Percentiles rank a stretch among this genome's conserved stretches.
Evolutionary conservation across 2,113 vertebrate species (phyloP).

Genomic region (Kryptolebias marmoratus): DNA sequence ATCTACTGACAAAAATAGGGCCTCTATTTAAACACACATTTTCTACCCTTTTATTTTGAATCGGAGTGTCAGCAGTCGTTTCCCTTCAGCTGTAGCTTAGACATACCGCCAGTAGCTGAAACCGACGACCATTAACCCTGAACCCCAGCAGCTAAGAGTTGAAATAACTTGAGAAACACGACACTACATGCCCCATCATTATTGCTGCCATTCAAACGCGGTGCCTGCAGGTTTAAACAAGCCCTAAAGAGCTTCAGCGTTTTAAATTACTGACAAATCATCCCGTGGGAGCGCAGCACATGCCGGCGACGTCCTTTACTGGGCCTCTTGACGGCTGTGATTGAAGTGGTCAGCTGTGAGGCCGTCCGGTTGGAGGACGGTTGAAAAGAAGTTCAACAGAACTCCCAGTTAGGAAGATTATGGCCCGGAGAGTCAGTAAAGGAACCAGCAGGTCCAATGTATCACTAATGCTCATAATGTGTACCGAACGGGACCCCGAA

Average conservation of each 20-base stretch:
- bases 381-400: constrained; percentile 45
- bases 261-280: constrained; percentile 16
- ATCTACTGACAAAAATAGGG: no score
- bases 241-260: not conserved
- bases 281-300: not conserved
- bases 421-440: constrained; percentile 23
- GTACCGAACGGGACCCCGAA: not conserved
- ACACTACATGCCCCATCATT: not conserved
- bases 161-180: not conserved
- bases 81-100: no score
- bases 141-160: not conserved
- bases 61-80: no score
- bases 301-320: not conserved
- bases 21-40: no score
- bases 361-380: constrained; percentile 13
- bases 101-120: not conserved
- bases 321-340: constrained; percentile 9
- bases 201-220: not conserved
- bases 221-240: not conserved
- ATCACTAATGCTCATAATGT: constrained; percentile 33
- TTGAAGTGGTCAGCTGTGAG: constrained; percentile 4
- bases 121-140: not conserved
- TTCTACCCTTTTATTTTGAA: no score
- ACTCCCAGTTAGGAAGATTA: constrained; percentile 37
- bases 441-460: constrained; percentile 26